phyloP scores from a whole-genome alignment of 2,888 invertebrate genomes.

The Phorcus lineatus region DNA sequence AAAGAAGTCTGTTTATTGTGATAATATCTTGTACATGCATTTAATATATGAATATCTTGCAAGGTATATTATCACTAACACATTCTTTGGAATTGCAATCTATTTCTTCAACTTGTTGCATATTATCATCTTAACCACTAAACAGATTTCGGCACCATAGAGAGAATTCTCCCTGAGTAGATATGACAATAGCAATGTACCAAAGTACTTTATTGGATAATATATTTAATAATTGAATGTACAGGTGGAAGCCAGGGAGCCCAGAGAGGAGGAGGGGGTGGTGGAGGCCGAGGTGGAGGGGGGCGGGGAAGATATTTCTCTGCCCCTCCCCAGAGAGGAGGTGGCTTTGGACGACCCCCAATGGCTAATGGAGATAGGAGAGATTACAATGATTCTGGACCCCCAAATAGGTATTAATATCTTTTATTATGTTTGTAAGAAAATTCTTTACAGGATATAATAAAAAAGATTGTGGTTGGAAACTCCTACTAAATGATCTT shows the following conservation, averaged over 20 bases:
- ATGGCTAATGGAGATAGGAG: constrained; percentile 29
- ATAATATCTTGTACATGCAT: too few relatives aligned
- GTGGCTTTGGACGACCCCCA: constrained; percentile 34
- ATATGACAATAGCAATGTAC: too few relatives aligned
- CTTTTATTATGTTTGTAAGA: too few relatives aligned
- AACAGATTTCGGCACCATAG: too few relatives aligned
- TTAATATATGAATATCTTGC: too few relatives aligned
- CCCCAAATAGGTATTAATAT: constrained; percentile 6
- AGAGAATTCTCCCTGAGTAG: too few relatives aligned
- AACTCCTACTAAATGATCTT: too few relatives aligned
- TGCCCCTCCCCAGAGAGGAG: constrained; percentile 50
- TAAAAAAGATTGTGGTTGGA: too few relatives aligned
- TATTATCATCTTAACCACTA: too few relatives aligned
- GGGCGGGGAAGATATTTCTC: constrained; percentile 54
- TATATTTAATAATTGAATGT: neutral
- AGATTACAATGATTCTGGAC: constrained; percentile 16
- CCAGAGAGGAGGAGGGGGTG: constrained; percentile 24
- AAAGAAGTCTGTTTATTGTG: too few relatives aligned
- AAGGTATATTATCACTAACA: too few relatives aligned
- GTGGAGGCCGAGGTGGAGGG: constrained; percentile 35
- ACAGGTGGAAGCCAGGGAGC: neutral
- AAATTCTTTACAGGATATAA: too few relatives aligned
- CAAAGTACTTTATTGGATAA: neutral
- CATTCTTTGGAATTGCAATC: neutral
- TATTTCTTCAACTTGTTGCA: neutral